Evolutionary conservation across 2,113 vertebrate species (phyloP), one percentile per base, ranked within the genome.

Genomic region (Colius striatus): DNA sequence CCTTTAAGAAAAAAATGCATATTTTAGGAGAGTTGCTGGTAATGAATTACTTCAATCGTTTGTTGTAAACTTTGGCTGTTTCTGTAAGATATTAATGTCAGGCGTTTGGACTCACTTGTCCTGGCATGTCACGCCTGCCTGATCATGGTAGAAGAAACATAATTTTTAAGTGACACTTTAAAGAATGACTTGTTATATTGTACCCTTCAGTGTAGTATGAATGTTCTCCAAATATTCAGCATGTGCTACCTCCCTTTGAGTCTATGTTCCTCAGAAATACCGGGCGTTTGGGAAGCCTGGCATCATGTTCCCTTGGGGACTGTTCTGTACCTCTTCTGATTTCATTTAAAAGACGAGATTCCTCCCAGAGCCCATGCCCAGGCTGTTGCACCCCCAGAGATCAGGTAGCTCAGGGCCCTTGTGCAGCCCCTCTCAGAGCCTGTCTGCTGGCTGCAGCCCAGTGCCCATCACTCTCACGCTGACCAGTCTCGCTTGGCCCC

Each of bases 371-470:
- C 26, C 55, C 45, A 34, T 32, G 32, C 63, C 23, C 2, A 6
- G n/a, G 25, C 19, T 65, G 68, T 32, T 57, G 45, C 34, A 43
- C 60, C 10, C 38, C 58, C 3, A 6, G 26, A 27, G 54, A 90
- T 12, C 13, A 53, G 25, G 25, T 16, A 36, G 58, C 5, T 83
- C 58, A 48, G 38, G 54, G 67, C 6, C 76, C 13, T 22, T 32
- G 7, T 43, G 48, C n/a, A 72, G 36, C 26, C 30, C 23, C 13
- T 82, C 48, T 60, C 1, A 1, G 11, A 36, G 16, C 32, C 32
- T 3, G 2, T 23, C 41, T 30, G 23, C 41, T 2, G 4, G 38
- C 38, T 1, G 0, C 47, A 88, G 51, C 38, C 38, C 0, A 0
- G 38, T n/a, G 16, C 15, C 63, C 4, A 0, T 75, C 11, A 1